Evolutionary conservation across 2,888 invertebrate species (phyloP), one percentile per base, ranked within the genome.

Genomic region (Drosophila birchii): DNA sequence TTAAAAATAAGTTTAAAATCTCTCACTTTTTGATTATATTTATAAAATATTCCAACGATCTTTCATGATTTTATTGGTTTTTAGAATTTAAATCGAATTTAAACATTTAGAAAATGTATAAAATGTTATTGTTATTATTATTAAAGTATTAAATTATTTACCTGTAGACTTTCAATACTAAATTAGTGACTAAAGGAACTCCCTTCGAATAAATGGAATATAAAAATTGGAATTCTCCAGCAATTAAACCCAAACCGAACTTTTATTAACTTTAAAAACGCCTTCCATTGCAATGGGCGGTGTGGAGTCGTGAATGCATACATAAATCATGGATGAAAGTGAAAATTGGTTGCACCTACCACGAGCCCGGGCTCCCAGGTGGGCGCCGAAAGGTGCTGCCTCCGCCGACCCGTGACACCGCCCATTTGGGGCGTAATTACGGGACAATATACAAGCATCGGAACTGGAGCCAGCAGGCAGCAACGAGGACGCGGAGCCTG

Each of bases 301-400:
- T n/a, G 29, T 26, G 16, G 23, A 45, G 38, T 23, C 12, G 62
- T 23, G 36, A 73, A 43, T 29, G 51, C 63, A 73, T 73, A 47
- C 68, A 73, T 73, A 77, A 74, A 77, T 77, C 67, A 60, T 77
- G 61, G 66, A 77, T 77, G 76, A 77, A 77, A 77, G 78, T 78
- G 78, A 77, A 76, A 77, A 77, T 77, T 68, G 66, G 44, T 68
- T 76, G 76, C 71, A 71, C 53, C 74, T 45, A 73, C 68, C 44
- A 55, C 38, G 54, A 16, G 5, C 43, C 16, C 29, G 32, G 45
- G 51, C 36, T 62, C 75, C 71, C 76, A 70, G 62, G 76, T 62
- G 59, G 62, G 56, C 43, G 45, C 70, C 55, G 54, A 20, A 69
- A 75, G 60, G 56, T 29, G 54, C 44, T 11, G 56, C 47, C 69